Conservation (phyloP, 2,797 vertebrate genomes). For the Morelia viridis region DNA sequence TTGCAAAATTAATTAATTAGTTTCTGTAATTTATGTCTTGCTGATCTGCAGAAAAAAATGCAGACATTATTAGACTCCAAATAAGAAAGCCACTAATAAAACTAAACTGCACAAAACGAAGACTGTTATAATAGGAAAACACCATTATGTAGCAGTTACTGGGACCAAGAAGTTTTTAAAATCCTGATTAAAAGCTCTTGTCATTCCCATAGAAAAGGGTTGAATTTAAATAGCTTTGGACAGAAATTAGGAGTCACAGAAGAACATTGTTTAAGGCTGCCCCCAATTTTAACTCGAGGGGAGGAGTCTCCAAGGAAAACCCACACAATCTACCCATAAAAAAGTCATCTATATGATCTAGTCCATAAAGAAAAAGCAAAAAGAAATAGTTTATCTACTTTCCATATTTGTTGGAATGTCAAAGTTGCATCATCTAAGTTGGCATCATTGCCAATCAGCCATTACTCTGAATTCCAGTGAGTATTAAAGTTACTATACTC, state of each 20-base stretch:
- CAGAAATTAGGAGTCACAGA: neutral
- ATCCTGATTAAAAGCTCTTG: neutral
- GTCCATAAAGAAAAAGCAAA: neutral
- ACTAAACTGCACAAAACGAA: neutral
- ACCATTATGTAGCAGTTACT: neutral
- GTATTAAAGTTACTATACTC: neutral
- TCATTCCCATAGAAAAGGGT: neutral
- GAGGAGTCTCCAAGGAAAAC: neutral
- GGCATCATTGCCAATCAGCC: neutral
- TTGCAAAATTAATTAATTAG: neutral
- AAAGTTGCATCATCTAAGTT: neutral
- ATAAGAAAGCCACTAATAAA: neutral
- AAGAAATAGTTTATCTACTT: neutral
- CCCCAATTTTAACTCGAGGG: neutral
- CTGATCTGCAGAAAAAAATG: neutral
- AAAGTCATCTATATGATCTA: neutral
- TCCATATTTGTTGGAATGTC: neutral
- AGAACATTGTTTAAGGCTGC: neutral
- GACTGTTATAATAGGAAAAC: neutral
- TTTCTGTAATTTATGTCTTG: neutral
- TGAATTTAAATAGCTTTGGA: neutral
- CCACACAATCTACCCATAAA: neutral
- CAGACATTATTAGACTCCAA: neutral
- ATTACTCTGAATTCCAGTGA: neutral
- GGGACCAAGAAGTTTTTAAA: neutral